A percentile compares a stretch with the other conserved stretches of the same genome.
phyloP scores from a whole-genome alignment of 2,113 vertebrate species.

The Phodopus roborovskii region DNA sequence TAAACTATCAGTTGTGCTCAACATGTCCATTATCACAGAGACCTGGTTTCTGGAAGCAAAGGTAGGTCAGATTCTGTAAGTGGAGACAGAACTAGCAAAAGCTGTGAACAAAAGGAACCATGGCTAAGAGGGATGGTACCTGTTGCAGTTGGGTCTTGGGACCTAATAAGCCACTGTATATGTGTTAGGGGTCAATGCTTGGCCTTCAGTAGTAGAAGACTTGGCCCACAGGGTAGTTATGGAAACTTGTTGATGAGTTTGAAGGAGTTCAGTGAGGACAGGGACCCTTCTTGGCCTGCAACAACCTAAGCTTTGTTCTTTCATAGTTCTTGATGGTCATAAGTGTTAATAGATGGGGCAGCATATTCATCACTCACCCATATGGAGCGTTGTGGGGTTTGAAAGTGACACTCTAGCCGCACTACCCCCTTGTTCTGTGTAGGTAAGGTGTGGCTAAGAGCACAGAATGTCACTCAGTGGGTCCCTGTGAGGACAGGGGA shows the following conservation, averaged over 20 bases:
- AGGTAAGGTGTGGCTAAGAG: neutral
- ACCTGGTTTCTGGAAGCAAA: neutral
- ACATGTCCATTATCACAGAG: neutral
- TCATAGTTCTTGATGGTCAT: neutral
- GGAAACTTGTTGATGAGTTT: neutral
- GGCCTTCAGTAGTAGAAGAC: neutral
- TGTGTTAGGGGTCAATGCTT: too few species aligned
- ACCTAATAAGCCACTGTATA: neutral
- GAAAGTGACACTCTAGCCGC: neutral
- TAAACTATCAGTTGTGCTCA: neutral
- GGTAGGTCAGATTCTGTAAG: neutral
- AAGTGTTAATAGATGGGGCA: neutral
- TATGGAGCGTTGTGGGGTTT: neutral
- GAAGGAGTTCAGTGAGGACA: too few species aligned
- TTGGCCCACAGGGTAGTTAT: neutral
- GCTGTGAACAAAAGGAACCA: neutral
- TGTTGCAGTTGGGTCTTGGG: neutral
- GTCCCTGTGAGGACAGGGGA: neutral
- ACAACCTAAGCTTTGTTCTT: neutral
- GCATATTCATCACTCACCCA: neutral
- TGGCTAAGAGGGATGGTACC: neutral
- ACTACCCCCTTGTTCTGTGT: too few species aligned
- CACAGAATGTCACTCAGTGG: neutral
- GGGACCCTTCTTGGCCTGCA: neutral
- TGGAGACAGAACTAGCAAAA: neutral